A percentile compares a stretch with the other conserved stretches of the same genome.
These are phyloP conservation scores for Nephila pilipes DNA, from an alignment of 1,140 invertebrate species.

Conservation along the genomic window DNA sequence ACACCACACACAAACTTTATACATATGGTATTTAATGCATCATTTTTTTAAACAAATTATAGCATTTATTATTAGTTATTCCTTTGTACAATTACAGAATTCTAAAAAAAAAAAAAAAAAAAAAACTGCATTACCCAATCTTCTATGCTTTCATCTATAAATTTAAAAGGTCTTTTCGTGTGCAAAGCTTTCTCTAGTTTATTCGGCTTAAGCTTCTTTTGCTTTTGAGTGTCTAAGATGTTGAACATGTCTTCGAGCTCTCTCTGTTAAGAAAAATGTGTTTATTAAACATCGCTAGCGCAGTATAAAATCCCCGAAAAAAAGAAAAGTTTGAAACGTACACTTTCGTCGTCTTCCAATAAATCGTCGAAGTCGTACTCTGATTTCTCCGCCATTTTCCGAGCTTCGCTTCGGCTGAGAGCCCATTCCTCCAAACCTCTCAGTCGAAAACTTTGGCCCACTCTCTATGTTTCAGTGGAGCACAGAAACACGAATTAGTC, in stretches of 20 bases:
- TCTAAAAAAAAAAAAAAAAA: too few species aligned
- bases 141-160: conserved; percentile 49
- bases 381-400: conserved; percentile 25
- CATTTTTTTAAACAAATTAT: too few species aligned
- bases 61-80: too few species aligned
- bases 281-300: too few species aligned
- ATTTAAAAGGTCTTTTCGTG: conserved; percentile 43
- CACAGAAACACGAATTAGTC: too few species aligned
- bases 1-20: too few species aligned
- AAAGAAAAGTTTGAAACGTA: neutral
- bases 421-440: conserved; percentile 52
- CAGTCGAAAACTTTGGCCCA: conserved; percentile 36
- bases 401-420: conserved; percentile 16
- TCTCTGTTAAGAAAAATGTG: conserved; percentile 27
- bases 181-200: neutral
- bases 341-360: conserved; percentile 37
- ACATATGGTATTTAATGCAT: too few species aligned
- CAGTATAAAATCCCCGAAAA: too few species aligned
- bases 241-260: conserved; percentile 66
- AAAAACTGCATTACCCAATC: conserved; percentile 37
- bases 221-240: conserved; percentile 27
- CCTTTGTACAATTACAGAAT: too few species aligned
- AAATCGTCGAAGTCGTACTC: conserved; percentile 47
- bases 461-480: neutral
- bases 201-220: neutral